Base-by-base conservation (phyloP, 2,888 invertebrate genomes). In the Herminia tarsipennalis region DNA sequence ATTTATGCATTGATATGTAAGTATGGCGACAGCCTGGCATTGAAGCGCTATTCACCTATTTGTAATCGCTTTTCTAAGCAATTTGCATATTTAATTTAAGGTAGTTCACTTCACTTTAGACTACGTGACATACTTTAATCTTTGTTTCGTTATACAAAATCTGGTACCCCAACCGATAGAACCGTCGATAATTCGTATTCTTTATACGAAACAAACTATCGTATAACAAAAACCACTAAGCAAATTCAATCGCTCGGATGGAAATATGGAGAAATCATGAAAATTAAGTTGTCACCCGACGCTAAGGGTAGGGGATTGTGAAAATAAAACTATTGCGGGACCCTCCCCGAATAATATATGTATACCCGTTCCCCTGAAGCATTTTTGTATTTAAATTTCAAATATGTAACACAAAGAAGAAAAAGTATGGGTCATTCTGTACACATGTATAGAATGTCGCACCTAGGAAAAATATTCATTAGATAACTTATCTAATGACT, bases 251-350 rank as follows among this genome's bases (percentile, higher is more conserved):
- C 65, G 70, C 42, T 61, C 55, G 69, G 51, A 63, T 54, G 63
- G 65, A 75, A 73, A 76, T 73, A 74, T 68, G 73, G 70, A 66
- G 63, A 66, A 73, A 76, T 73, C 72, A 77, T 73, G 75, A 77
- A 76, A 79, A 78, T 78, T 66, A 56, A 57, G 70, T 73, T 74
- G 76, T 74, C 73, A 71, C 65, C 54, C 57, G 60, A 58, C 66
- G 66, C 37, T 54, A 44, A 53, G 56, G 65, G 59, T 58, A 54
- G 56, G 56, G 52, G 48, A 38, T 39, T 54, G 72, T 56, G 66
- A 56, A 65, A 71, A 66, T 49, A 56, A 59, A 74, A 77, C 71
- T 73, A 78, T 72, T 61, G 63, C 47, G 61, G 63, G 58, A 61
- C 16, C 75, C 66, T 70, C 70, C 66, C 69, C 61, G 57, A 56